Base-by-base conservation (phyloP, 2,888 invertebrate genomes). In the Acronicta alni region DNA sequence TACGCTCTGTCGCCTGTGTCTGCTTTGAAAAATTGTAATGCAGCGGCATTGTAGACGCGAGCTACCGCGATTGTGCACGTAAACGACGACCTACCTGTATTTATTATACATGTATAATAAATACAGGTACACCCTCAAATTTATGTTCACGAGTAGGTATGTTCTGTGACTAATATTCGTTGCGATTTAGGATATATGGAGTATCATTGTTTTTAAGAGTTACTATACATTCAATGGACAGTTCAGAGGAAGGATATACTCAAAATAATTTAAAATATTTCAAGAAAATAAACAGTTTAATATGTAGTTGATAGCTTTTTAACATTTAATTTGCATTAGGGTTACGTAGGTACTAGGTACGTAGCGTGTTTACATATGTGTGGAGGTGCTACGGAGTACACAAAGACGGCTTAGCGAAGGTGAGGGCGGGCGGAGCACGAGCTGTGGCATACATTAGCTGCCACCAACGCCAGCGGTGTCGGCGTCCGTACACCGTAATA, bases 21-120 rank as follows among this genome's bases (percentile, higher is more conserved):
- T 90, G 92, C 89, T 90, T 90, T 91, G 91, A 91, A 92, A 93
- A 93, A 92, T 92, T 92, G 92, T 92, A 90, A 91, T 92, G 89
- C 89, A 88, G 88, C 89, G 82, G 88, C 83, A 89, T 90, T 90
- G 92, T 91, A 87, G 86, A 88, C 83, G 79, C 86, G 85, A 85
- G 85, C 84, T 85, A 85, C 85, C 77, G 86, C 88, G 87, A 89
- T 91, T 91, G 90, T 90, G 87, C 87, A 80, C 80, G 75, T 82
- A 81, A 80, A 75, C 70, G 75, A 80, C 76, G 75, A 80, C 57
- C 75, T 68, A 72, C 65, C 68, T 69, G n/a, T n/a, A n/a, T n/a
- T n/a, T n/a, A n/a, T 72, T 72, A 70, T n/a, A n/a, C n/a, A n/a
- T n/a, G 35, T 35, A 35, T 35, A 35, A 8, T 35, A n/a, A 1